A percentile compares a stretch with the other conserved stretches of the same genome.
phyloP scores from a whole-genome alignment of 2,113 vertebrate species.

The Myotis lucifugus region DNA sequence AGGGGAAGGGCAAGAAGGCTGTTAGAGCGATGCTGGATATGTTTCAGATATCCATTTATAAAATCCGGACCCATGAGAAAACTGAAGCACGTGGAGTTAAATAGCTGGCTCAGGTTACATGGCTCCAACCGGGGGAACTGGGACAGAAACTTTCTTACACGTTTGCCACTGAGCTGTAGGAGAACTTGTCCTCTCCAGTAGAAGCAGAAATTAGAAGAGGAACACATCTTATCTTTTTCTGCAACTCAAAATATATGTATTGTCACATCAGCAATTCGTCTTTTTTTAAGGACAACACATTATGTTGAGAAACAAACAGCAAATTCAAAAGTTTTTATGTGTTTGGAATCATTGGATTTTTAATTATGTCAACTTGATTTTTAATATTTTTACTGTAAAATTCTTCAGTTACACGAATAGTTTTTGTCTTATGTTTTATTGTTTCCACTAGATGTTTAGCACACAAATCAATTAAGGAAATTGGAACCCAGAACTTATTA shows the following conservation, averaged over 20 bases:
- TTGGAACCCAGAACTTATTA: neutral
- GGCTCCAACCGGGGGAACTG: neutral
- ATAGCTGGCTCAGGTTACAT: neutral
- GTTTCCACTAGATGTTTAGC: neutral
- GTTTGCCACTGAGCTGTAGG: neutral
- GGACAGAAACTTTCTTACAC: neutral
- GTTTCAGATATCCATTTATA: neutral
- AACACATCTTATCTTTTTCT: neutral
- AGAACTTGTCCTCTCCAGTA: neutral
- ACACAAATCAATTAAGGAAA: neutral
- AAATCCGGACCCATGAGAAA: neutral
- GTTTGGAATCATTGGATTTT: neutral
- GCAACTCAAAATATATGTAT: neutral
- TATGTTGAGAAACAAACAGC: neutral
- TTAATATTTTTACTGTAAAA: neutral
- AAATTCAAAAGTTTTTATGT: neutral
- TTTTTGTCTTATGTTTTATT: neutral
- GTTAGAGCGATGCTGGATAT: neutral
- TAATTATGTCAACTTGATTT: neutral
- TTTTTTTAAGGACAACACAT: neutral
- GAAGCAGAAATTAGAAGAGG: neutral
- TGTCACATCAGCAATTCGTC: neutral
- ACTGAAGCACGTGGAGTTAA: neutral
- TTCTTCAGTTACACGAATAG: neutral
- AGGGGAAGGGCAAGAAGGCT: neutral